Percentiles rank a stretch among this genome's conserved stretches.
Evolutionary conservation across 2,888 invertebrate species (phyloP).

Genomic region (Stegophylla sp.): DNA sequence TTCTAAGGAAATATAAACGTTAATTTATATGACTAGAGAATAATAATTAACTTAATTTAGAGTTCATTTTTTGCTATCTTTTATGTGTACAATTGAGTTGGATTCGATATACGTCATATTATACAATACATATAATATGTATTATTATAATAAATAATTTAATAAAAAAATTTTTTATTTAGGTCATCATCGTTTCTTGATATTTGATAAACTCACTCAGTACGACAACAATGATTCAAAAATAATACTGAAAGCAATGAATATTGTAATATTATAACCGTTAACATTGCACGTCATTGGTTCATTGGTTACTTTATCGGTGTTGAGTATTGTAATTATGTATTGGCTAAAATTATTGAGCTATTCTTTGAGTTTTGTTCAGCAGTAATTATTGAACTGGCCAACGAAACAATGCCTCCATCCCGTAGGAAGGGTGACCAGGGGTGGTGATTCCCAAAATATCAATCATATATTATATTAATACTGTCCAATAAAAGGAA

Average conservation of each 20-base stretch:
- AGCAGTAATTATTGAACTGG: too few species aligned
- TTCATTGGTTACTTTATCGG: background rate
- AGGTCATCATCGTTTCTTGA: background rate
- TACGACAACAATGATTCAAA: conserved; percentile 23
- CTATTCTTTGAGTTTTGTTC: too few species aligned
- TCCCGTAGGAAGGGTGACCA: too few species aligned
- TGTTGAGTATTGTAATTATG: background rate
- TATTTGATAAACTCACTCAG: background rate
- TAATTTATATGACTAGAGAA: conserved; percentile 58
- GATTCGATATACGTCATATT: conserved; percentile 38
- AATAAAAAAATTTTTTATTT: conserved; percentile 35
- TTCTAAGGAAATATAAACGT: conserved; percentile 55
- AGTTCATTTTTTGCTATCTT: conserved; percentile 37
- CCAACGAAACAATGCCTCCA: too few species aligned
- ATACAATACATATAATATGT: background rate
- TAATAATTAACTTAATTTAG: conserved; percentile 53
- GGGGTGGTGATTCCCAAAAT: too few species aligned
- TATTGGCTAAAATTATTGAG: conserved; percentile 31
- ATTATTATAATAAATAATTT: conserved; percentile 24
- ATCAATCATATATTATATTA: background rate
- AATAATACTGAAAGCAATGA: background rate
- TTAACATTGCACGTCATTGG: background rate
- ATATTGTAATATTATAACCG: background rate
- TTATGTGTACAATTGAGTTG: conserved; percentile 37
- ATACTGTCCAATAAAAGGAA: background rate